Conservation (phyloP, 1,140 invertebrate genomes). For the Galleria mellonella region DNA sequence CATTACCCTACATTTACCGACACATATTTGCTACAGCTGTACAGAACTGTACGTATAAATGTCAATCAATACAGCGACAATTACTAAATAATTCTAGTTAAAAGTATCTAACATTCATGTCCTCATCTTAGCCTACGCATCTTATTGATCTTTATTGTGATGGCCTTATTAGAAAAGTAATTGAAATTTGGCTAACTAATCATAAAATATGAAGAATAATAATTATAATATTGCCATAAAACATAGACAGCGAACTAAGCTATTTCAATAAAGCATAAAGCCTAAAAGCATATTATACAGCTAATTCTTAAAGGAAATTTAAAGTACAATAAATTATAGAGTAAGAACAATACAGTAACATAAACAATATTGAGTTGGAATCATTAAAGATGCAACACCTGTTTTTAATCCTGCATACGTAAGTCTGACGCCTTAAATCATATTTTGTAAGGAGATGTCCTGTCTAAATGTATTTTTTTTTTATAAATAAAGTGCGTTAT, state of each 20-base stretch:
- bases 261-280: conserved; percentile 49
- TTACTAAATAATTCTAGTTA: conserved; percentile 45
- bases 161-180: conserved; percentile 49
- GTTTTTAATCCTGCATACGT: conserved; percentile 5
- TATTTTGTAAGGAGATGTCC: background rate
- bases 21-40: conserved; percentile 23
- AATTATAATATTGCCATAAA: conserved; percentile 49
- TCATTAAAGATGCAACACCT: conserved; percentile 22
- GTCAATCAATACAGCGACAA: conserved; percentile 48
- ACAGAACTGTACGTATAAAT: conserved; percentile 33
- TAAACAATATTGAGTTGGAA: conserved; percentile 38
- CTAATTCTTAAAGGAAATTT: conserved; percentile 46
- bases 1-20: conserved; percentile 29
- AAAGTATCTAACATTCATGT: conserved; percentile 50
- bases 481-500: conserved; percentile 40
- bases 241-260: conserved; percentile 44
- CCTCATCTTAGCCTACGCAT: conserved; percentile 44
- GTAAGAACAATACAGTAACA: conserved; percentile 46
- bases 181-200: conserved; percentile 66
- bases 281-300: conserved; percentile 59
- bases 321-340: conserved; percentile 58
- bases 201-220: conserved; percentile 48
- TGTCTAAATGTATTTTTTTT: background rate
- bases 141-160: conserved; percentile 53
- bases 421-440: conserved; percentile 11